These are phyloP conservation scores for Sminthurinus aureus DNA, from an alignment of 2,888 invertebrate species.

Conservation along the genomic window DNA sequence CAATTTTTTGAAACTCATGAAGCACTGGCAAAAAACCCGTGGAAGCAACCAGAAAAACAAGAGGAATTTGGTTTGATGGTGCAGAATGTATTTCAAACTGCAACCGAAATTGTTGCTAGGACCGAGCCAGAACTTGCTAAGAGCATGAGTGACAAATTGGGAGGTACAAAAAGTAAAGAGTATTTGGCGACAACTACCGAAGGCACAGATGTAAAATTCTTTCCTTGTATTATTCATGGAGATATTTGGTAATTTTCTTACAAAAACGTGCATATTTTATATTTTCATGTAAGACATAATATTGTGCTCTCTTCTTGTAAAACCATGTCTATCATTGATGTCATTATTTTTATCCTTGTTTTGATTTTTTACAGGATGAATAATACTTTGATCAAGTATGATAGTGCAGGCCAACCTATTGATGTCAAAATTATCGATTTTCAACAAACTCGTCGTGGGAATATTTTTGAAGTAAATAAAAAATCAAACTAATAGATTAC, in stretches of 20 bases:
- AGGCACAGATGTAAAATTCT: slow-evolving; percentile 29
- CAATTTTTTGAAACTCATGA: slow-evolving; percentile 33
- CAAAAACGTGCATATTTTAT: neutral
- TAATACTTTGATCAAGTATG: slow-evolving; percentile 53
- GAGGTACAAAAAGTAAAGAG: neutral
- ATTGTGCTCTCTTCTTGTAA: neutral
- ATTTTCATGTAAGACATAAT: neutral
- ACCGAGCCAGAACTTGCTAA: slow-evolving; percentile 17
- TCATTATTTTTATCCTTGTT: neutral
- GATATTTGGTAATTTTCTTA: slow-evolving; percentile 47
- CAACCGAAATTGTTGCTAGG: neutral
- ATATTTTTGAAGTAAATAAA: slow-evolving; percentile 44
- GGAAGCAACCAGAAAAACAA: neutral
- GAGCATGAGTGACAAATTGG: slow-evolving; percentile 13
- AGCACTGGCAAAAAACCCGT: neutral
- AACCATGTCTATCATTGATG: neutral
- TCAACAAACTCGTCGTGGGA: slow-evolving; percentile 47
- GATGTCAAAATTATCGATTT: slow-evolving; percentile 52
- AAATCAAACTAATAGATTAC: slow-evolving; percentile 16
- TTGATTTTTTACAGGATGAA: slow-evolving; percentile 41
- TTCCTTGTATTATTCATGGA: slow-evolving; percentile 51
- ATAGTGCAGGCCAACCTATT: slow-evolving; percentile 35
- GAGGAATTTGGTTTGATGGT: slow-evolving; percentile 17
- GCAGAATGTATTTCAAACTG: neutral
- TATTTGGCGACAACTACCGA: neutral